Percentiles rank a stretch among this genome's conserved stretches.
Evolutionary conservation across 2,888 invertebrate genomes (phyloP).

Genomic region (Hedya salicella): DNA sequence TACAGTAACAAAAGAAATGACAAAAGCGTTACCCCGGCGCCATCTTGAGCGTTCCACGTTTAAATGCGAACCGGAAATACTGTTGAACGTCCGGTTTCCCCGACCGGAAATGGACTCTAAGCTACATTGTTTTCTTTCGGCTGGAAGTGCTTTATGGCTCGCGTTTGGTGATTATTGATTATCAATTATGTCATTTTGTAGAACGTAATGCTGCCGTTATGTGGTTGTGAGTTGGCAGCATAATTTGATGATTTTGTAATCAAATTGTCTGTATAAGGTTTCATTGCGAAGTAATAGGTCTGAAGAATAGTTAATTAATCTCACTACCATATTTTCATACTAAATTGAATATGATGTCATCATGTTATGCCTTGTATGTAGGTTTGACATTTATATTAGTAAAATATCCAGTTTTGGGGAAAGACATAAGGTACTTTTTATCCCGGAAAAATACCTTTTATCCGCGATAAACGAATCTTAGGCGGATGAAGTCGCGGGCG

Average conservation of each 20-base stretch:
- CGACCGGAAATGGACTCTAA: slow-evolving; percentile 35
- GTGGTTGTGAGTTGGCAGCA: not conserved
- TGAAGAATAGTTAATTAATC: too few species aligned
- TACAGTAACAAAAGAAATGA: slow-evolving; percentile 19
- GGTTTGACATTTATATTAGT: too few species aligned
- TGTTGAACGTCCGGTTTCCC: slow-evolving; percentile 36
- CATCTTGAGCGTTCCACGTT: slow-evolving; percentile 11
- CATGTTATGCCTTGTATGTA: too few species aligned
- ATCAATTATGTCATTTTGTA: slow-evolving; percentile 39
- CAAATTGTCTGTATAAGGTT: too few species aligned
- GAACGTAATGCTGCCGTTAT: not conserved
- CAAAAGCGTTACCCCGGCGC: slow-evolving; percentile 7
- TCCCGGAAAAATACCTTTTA: too few species aligned
- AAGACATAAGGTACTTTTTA: too few species aligned
- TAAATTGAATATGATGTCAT: too few species aligned
- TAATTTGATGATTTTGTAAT: not conserved
- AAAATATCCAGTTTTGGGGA: too few species aligned
- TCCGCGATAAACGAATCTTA: too few species aligned
- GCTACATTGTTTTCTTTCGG: slow-evolving; percentile 37
- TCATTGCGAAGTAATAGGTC: too few species aligned
- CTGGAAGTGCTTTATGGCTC: slow-evolving; percentile 35
- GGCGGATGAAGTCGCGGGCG: too few species aligned
- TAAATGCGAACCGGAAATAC: slow-evolving; percentile 39
- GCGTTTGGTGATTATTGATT: slow-evolving; percentile 42
- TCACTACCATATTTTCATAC: too few species aligned